A percentile compares a stretch with the other conserved stretches of the same genome.
Evolutionary conservation across 2,888 invertebrate species (phyloP).

Genomic region (Tipula vernalis): DNA sequence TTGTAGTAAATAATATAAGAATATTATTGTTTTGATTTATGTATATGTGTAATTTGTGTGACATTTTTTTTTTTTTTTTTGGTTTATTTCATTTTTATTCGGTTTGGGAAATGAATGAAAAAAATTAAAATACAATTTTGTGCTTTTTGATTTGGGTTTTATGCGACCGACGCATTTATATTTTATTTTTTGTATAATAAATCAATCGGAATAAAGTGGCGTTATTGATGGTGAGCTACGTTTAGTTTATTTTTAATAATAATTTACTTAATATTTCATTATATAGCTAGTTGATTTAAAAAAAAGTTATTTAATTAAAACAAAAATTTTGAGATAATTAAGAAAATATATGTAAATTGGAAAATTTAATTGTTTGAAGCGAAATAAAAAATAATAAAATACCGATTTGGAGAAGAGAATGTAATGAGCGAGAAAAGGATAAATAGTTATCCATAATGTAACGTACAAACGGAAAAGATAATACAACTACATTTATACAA

Average conservation of each 20-base stretch:
- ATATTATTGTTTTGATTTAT: neutral
- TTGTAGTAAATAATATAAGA: neutral
- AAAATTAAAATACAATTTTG: neutral
- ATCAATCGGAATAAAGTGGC: conserved; percentile 8
- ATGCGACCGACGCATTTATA: conserved; percentile 9
- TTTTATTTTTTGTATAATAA: neutral
- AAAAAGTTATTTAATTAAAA: neutral
- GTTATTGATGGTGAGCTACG: neutral
- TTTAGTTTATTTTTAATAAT: neutral
- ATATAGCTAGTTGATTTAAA: neutral
- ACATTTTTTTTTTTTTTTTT: neutral
- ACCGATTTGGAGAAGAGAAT: neutral
- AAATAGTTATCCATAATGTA: neutral
- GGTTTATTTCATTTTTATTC: neutral
- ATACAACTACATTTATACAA: neutral
- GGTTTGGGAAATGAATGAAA: conserved; percentile 8
- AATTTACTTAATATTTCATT: neutral
- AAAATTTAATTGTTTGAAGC: conserved; percentile 7
- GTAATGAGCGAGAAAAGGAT: neutral
- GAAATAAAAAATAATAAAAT: neutral
- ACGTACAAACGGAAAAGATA: neutral
- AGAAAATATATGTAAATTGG: neutral
- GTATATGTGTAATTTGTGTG: neutral
- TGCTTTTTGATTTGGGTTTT: neutral
- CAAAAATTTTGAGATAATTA: neutral